Base-by-base conservation (phyloP, 2,113 vertebrate genomes). In the Dinomys branickii region DNA sequence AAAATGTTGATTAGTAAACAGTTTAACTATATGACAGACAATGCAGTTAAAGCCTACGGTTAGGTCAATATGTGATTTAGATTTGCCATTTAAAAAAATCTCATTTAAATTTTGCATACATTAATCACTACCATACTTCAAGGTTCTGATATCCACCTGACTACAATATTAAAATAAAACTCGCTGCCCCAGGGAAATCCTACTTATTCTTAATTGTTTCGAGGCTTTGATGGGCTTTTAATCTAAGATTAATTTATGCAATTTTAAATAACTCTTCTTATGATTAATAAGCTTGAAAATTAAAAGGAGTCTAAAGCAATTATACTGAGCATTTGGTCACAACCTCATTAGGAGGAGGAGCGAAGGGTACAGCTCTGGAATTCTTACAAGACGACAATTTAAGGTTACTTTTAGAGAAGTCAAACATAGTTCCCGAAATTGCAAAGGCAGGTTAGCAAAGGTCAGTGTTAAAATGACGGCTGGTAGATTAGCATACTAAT, bases 161-260 rank as follows among this genome's bases (percentile, higher is more conserved):
- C 99, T 99, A 98, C 99, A 98, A 98, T 98, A 99, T 99, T 99
- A 99, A 99, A 99, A 99, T 98, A 99, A 99, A 99, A 99, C 98
- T 98, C 98, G 98, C 99, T 99, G 99, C 99, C 99, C 99, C 98
- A 98, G 99, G 99, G 99, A 99, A 99, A 99, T 99, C 99, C 99
- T 99, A 99, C 99, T 99, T 99, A 99, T 99, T 99, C 99, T 99
- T 99, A 99, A 99, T 99, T 99, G 99, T 99, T 99, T 99, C 99
- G 99, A 99, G 99, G 99, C 99, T 99, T 99, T 99, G 99, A 99
- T 99, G 99, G 99, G 99, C 99, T 99, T 99, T 99, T 99, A 99
- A 99, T 99, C 99, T 99, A 99, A 99, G 99, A 99, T 99, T 99
- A 99, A 99, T 99, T 99, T 99, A 99, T 99, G 99, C 99, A 99